Evolutionary conservation across 2,888 invertebrate genomes (phyloP).

Genomic region (Drosophila nr. perissopoda): DNA sequence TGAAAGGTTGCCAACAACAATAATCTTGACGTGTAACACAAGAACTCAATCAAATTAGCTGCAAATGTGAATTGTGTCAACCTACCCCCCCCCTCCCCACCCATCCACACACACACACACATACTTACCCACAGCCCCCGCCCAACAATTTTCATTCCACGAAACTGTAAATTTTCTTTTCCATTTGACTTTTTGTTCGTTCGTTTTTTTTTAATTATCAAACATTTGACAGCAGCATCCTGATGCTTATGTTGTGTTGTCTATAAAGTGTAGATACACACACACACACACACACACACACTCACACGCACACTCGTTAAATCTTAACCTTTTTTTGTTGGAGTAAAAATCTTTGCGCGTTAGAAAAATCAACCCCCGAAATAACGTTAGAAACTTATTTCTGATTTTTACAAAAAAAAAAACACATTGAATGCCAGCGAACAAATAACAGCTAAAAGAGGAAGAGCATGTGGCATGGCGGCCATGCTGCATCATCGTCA

Average conservation of each 20-base stretch:
- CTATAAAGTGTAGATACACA: conserved; percentile 42
- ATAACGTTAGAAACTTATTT: conserved; percentile 69
- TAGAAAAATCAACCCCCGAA: conserved; percentile 68
- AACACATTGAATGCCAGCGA: conserved; percentile 36
- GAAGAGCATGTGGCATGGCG: conserved; percentile 29
- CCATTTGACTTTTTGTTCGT: conserved; percentile 34
- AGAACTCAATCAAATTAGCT: conserved; percentile 77
- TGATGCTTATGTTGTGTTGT: conserved; percentile 66
- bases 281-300: conserved; percentile 16
- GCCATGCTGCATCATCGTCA: conserved; percentile 53
- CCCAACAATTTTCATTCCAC: conserved; percentile 12
- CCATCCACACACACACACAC: background rate
- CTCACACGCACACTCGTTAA: conserved; percentile 3
- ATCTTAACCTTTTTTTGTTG: conserved; percentile 52
- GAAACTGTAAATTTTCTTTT: conserved; percentile 60
- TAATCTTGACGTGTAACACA: conserved; percentile 65
- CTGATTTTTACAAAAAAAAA: conserved; percentile 49
- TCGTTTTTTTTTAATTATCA: conserved; percentile 69
- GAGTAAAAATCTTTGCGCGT: conserved; percentile 32
- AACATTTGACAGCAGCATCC: conserved; percentile 77
- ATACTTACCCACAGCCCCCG: background rate
- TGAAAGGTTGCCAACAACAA: conserved; percentile 5
- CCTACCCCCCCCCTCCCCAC: background rate
- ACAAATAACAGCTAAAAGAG: conserved; percentile 21
- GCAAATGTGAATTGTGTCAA: conserved; percentile 32